Percentiles rank a stretch among this genome's conserved stretches.
Evolutionary conservation across 1,140 invertebrate genomes (phyloP).

Genomic region (Drosophila asahinai): DNA sequence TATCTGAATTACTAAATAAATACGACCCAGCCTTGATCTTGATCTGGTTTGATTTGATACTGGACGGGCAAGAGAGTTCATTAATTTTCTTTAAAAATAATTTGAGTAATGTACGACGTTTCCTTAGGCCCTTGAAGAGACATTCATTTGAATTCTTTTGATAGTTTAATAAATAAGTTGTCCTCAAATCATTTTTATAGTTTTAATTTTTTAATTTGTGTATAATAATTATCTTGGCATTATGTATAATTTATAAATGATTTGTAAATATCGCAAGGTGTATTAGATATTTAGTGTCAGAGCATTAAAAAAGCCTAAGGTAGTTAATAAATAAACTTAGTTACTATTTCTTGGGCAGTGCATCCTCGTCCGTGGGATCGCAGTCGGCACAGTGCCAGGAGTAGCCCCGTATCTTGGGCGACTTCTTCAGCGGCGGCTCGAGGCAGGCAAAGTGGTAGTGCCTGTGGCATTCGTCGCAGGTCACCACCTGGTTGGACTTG

Average conservation of each 20-base stretch:
- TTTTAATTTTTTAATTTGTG: not conserved
- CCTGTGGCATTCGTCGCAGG: conserved; percentile 96
- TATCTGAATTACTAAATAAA: too few relatives aligned
- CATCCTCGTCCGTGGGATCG: conserved; percentile 91
- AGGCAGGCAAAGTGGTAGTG: conserved; percentile 96
- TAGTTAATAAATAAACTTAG: conserved; percentile 3
- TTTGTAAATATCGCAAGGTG: conserved; percentile 23
- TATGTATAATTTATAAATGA: not conserved
- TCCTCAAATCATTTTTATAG: too few relatives aligned
- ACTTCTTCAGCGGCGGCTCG: conserved; percentile 96
- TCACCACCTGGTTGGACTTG: conserved; percentile 85
- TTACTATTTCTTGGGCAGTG: conserved; percentile 53
- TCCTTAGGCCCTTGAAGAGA: too few relatives aligned
- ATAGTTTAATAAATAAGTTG: too few relatives aligned
- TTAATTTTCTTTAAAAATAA: too few relatives aligned
- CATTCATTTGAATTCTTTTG: too few relatives aligned
- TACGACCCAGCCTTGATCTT: too few relatives aligned
- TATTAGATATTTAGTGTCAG: conserved; percentile 4
- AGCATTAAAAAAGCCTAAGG: conserved; percentile 4
- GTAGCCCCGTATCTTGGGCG: conserved; percentile 96
- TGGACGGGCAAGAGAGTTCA: too few relatives aligned
- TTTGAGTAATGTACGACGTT: too few relatives aligned
- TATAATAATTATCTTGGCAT: conserved; percentile 8
- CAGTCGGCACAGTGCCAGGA: conserved; percentile 98
- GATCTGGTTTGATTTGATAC: too few relatives aligned